Base-by-base conservation (phyloP, 2,888 invertebrate species). In the Theretra japonica region DNA sequence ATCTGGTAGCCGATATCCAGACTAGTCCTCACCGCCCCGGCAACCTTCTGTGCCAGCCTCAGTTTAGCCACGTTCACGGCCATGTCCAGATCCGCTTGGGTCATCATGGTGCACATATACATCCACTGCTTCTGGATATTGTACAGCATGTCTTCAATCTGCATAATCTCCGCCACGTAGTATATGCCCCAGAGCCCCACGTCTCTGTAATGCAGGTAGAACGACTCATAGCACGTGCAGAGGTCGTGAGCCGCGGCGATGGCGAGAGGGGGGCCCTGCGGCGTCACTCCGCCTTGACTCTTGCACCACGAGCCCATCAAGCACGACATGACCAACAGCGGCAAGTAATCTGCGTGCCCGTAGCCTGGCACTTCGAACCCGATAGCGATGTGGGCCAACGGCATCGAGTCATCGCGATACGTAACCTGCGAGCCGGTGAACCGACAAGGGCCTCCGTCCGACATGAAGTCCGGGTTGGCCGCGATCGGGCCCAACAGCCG, bases 101-200 rank as follows among this genome's bases (percentile, higher is more conserved):
- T 79, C n/a, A 83, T 76, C 17, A 83, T 85, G 0, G 82, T 79
- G 73, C 91, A 91, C 73, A 95, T 77, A 68, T 86, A 76, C 90
- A 92, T 90, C 91, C 92, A 93, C 30, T 88, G 82, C 7, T 86
- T 78, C 73, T 93, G 94, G 8, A 94, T 60, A 56, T 86, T 83
- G 28, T 74, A 71, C 21, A 93, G 41, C 85, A 94, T 88, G 58
- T 90, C 87, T 28, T 94, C 90, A n/a, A 89, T n/a, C 1, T 83
- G 76, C 80, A 86, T 77, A 70, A 75, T 82, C 0, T 84, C 78
- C 0, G 86, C 83, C 4, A 92, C 86, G 70, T 91, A 94, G 71
- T 95, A 94, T 11, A 93, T 82, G 6, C 95, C 95, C 92, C 93
- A 95, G 17, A 95, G 82, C 1, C 95, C 94, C 1, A 91, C 83